Percentiles rank a stretch among this genome's conserved stretches.
These are phyloP conservation scores for Sternotherus odoratus DNA, from an alignment of 2,797 vertebrate species.

Conservation along the genomic window DNA sequence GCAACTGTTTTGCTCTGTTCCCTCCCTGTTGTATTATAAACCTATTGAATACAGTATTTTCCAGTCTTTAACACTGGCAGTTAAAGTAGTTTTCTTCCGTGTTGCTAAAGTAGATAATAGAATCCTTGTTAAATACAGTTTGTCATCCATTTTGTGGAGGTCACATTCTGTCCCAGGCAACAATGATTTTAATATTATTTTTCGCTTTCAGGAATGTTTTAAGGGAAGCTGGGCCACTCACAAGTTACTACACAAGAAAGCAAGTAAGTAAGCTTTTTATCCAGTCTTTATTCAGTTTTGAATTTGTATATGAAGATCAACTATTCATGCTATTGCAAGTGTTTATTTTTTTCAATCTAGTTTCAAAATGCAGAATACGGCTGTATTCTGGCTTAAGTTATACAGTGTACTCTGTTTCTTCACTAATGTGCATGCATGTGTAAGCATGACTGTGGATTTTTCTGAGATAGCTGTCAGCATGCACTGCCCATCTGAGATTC, in stretches of 20 bases:
- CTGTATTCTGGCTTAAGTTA: not conserved
- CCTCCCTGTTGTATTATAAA: not conserved
- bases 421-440: not conserved
- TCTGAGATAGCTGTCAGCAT: not conserved
- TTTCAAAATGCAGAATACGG: not conserved
- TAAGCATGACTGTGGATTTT: not conserved
- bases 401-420: not conserved
- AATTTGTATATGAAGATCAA: not conserved
- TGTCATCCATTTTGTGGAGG: not conserved
- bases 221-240: constrained; percentile 98
- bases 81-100: not conserved
- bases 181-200: constrained; percentile 61
- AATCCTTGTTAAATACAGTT: not conserved
- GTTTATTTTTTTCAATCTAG: not conserved
- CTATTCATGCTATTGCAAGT: not conserved
- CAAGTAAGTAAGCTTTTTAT: constrained; percentile 88
- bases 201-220: constrained; percentile 93
- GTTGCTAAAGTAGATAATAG: constrained; percentile 7
- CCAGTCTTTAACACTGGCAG: not conserved
- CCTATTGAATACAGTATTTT: not conserved
- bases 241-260: constrained; percentile 98
- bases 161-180: not conserved
- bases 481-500: not conserved
- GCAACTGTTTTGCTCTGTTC: not conserved
- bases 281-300: not conserved